These are phyloP conservation scores for Meles meles DNA, from an alignment of 2,113 vertebrate species.

Conservation along the genomic window DNA sequence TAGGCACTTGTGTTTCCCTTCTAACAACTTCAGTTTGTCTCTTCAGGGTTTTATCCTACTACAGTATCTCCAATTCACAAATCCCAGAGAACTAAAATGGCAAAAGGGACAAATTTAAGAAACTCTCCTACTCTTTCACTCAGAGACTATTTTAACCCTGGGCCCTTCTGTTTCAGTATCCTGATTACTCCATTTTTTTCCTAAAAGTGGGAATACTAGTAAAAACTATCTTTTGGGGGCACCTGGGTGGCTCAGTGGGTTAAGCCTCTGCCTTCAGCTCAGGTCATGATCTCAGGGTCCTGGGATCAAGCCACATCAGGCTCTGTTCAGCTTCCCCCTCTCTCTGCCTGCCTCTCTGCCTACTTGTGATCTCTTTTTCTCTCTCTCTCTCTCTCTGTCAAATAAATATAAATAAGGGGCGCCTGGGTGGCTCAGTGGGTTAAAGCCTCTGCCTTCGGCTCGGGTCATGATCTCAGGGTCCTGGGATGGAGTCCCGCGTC, in stretches of 20 bases:
- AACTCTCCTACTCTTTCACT: neutral
- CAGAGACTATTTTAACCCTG: neutral
- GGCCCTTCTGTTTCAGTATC: neutral
- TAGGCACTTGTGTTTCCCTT: neutral
- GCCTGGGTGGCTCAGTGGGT: too few species aligned
- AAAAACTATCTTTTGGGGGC: neutral
- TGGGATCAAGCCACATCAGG: too few species aligned
- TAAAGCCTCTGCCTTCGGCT: too few species aligned
- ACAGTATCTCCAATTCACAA: rapidly evolving
- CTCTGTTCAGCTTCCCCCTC: too few species aligned
- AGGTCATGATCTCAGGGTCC: too few species aligned
- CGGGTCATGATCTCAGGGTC: too few species aligned
- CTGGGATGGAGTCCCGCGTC: rapidly evolving
- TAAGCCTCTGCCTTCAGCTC: too few species aligned
- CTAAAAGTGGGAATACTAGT: neutral
- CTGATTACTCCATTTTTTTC: neutral
- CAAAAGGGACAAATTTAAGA: neutral
- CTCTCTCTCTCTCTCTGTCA: too few species aligned
- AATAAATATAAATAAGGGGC: too few species aligned
- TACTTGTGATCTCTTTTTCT: too few species aligned
- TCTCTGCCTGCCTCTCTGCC: too few species aligned
- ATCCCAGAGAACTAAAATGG: neutral
- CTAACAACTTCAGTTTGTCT: rapidly evolving
- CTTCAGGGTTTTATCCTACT: neutral
- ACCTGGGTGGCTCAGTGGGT: too few species aligned